Evolutionary conservation across 2,113 vertebrate species (phyloP).

Genomic region (Anhinga rufa): DNA sequence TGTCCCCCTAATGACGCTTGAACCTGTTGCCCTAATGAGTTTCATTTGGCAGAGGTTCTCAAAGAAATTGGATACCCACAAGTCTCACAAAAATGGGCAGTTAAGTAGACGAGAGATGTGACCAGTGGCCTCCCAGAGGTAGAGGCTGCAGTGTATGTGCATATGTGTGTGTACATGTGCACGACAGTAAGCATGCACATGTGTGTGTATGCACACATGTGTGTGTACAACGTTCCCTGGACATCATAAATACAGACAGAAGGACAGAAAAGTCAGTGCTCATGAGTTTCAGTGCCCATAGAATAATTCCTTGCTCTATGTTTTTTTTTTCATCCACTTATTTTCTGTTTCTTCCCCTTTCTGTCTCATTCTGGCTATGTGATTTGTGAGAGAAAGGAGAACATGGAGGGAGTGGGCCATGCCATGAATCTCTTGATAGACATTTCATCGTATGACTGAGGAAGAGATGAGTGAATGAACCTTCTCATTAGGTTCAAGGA

Average conservation of each 20-base stretch:
- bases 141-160: not conserved
- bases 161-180: not conserved
- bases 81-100: not conserved
- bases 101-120: not conserved
- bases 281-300: not conserved
- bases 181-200: too few relatives aligned
- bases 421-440: not conserved
- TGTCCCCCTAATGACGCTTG: not conserved
- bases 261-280: not conserved
- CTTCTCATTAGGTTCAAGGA: not conserved
- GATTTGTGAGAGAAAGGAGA: not conserved
- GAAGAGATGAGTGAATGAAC: not conserved
- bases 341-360: not conserved
- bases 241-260: not conserved
- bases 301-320: not conserved
- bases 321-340: too few relatives aligned
- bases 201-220: too few relatives aligned
- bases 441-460: not conserved
- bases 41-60: not conserved
- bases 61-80: not conserved
- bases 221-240: not conserved
- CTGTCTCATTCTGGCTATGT: not conserved
- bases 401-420: not conserved
- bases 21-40: not conserved
- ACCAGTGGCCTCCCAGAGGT: not conserved